Evolutionary conservation across 1,140 invertebrate species (phyloP).

Genomic region (Penaeus chinensis): DNA sequence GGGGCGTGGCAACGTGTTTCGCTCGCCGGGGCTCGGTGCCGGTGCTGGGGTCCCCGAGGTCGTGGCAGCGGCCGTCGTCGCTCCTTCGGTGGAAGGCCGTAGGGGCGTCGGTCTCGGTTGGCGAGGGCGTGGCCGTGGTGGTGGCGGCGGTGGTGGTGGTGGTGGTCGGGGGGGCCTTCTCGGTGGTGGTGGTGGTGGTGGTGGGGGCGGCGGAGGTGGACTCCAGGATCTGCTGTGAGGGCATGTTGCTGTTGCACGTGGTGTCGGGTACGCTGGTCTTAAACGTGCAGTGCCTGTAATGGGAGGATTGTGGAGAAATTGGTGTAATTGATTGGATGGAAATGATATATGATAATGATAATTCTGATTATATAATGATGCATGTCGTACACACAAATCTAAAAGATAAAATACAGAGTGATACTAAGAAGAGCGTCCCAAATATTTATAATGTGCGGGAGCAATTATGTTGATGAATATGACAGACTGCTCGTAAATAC

Average conservation of each 20-base stretch:
- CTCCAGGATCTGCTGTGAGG: constrained; percentile 14
- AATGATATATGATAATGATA: too few species aligned
- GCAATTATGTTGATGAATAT: too few species aligned
- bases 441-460: too few species aligned
- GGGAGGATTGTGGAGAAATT: not conserved
- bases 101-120: not conserved
- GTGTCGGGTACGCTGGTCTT: constrained; percentile 34
- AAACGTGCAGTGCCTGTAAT: constrained; percentile 37
- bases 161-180: not conserved
- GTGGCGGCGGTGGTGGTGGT: not conserved
- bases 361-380: too few species aligned
- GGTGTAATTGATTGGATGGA: too few species aligned
- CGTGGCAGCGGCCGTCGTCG: not conserved
- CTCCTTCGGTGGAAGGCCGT: not conserved
- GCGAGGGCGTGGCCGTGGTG: not conserved
- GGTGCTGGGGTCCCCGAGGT: not conserved
- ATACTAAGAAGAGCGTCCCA: too few species aligned
- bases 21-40: too few species aligned
- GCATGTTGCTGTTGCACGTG: constrained; percentile 24
- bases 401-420: too few species aligned
- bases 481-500: too few species aligned
- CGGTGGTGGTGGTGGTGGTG: not conserved
- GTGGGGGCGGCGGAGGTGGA: not conserved
- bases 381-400: too few species aligned
- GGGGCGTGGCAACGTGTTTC: not conserved